phyloP scores from a whole-genome alignment of 1,140 invertebrate species.

The Leptestheria dahalacensis region DNA sequence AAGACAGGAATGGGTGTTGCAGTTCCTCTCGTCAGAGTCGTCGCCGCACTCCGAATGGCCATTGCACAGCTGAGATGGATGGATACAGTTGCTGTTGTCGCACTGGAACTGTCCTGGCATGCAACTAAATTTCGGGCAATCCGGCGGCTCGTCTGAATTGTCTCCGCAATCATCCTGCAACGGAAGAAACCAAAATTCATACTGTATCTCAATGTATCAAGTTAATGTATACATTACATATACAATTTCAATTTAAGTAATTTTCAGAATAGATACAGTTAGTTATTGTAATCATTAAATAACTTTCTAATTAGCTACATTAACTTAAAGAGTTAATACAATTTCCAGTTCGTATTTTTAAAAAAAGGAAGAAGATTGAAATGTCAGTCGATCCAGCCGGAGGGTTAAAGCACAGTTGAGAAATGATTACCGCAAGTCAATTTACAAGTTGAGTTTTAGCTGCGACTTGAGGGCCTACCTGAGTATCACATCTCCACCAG shows the following conservation, averaged over 20 bases:
- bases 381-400: too few relatives aligned
- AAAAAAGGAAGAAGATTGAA: too few relatives aligned
- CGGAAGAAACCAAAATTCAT: conserved; percentile 4
- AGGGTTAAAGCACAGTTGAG: too few relatives aligned
- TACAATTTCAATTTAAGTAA: too few relatives aligned
- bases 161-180: conserved; percentile 59
- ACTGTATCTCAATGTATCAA: too few relatives aligned
- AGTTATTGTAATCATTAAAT: too few relatives aligned
- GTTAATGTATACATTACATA: too few relatives aligned
- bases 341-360: too few relatives aligned
- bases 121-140: conserved; percentile 54
- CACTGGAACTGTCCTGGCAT: conserved; percentile 60
- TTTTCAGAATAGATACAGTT: too few relatives aligned
- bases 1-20: conserved; percentile 36
- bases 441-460: neutral
- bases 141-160: conserved; percentile 52
- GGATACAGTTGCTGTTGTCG: conserved; percentile 42
- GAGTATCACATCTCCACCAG: conserved; percentile 44
- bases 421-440: too few relatives aligned
- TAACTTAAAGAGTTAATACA: too few relatives aligned
- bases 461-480: conserved; percentile 24
- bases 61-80: conserved; percentile 47
- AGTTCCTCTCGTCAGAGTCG: conserved; percentile 35
- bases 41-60: conserved; percentile 34
- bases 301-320: too few relatives aligned